Evolutionary conservation across 2,797 vertebrate species (phyloP).

Genomic region (Crypturellus tataupa): DNA sequence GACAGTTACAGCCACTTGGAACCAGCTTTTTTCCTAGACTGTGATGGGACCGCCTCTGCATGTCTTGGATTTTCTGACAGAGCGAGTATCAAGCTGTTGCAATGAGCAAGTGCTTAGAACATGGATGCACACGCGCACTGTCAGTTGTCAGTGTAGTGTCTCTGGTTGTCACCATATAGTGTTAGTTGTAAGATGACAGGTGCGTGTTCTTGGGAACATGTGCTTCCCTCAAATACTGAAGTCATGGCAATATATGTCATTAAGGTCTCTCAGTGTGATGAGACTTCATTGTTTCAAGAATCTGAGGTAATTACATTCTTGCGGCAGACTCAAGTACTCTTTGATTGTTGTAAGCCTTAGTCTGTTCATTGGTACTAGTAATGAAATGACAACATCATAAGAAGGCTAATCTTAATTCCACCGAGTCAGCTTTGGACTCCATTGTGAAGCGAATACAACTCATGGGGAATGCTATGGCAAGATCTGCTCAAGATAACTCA

Average conservation of each 20-base stretch:
- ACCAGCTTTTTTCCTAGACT: neutral
- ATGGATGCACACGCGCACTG: rapidly evolving
- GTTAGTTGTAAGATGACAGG: neutral
- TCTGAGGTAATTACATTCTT: neutral
- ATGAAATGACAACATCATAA: neutral
- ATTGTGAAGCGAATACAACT: neutral
- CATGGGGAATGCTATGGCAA: neutral
- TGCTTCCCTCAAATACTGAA: neutral
- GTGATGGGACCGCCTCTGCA: neutral
- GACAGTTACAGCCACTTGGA: neutral
- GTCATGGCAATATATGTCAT: neutral
- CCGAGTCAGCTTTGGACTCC: neutral
- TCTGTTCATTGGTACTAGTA: neutral
- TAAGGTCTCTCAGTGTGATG: neutral
- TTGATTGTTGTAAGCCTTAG: neutral
- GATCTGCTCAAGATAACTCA: neutral
- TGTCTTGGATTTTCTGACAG: neutral
- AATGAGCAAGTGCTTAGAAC: neutral
- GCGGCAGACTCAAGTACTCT: neutral
- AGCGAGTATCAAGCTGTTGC: neutral
- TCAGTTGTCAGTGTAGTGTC: neutral
- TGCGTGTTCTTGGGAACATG: neutral
- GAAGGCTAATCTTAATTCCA: neutral
- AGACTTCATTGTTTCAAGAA: neutral
- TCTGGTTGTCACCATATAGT: neutral